Percentiles rank a stretch among this genome's conserved stretches.
These are phyloP conservation scores for Rhagologus leucostigma DNA, from an alignment of 2,113 vertebrate genomes.

Conservation along the genomic window DNA sequence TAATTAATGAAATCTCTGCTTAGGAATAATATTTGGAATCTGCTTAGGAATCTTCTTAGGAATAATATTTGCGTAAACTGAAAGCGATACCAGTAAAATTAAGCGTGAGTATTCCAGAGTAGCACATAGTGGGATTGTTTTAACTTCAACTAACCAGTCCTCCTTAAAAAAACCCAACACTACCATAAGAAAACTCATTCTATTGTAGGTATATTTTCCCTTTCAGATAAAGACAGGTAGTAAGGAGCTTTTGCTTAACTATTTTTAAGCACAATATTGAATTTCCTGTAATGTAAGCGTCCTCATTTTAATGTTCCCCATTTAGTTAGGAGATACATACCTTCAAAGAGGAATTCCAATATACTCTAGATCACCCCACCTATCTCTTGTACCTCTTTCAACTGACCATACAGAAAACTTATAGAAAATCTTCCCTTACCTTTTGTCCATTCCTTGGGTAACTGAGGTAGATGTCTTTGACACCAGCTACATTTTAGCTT, in stretches of 20 bases:
- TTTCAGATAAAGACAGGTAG: not conserved
- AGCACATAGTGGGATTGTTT: not conserved
- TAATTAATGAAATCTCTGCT: not conserved
- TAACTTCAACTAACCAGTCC: not conserved
- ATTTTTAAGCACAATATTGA: not conserved
- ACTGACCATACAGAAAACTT: not conserved
- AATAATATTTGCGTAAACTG: not conserved
- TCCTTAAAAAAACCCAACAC: not conserved
- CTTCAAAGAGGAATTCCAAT: not conserved
- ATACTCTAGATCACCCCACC: not conserved
- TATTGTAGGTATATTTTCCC: not conserved
- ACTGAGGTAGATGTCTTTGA: not conserved
- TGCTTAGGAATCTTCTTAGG: not conserved
- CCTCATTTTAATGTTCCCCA: not conserved
- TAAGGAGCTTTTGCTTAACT: not conserved
- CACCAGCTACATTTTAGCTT: not conserved
- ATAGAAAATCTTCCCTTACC: not conserved
- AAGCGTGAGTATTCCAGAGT: not conserved
- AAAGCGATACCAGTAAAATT: not conserved
- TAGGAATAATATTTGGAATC: not conserved
- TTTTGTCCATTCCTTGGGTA: not conserved
- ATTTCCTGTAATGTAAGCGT: not conserved
- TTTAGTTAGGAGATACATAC: not conserved
- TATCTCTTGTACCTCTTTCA: not conserved
- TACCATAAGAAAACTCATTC: not conserved